Evolutionary conservation across 2,797 vertebrate species (phyloP).

Genomic region (Alectoris magna): DNA sequence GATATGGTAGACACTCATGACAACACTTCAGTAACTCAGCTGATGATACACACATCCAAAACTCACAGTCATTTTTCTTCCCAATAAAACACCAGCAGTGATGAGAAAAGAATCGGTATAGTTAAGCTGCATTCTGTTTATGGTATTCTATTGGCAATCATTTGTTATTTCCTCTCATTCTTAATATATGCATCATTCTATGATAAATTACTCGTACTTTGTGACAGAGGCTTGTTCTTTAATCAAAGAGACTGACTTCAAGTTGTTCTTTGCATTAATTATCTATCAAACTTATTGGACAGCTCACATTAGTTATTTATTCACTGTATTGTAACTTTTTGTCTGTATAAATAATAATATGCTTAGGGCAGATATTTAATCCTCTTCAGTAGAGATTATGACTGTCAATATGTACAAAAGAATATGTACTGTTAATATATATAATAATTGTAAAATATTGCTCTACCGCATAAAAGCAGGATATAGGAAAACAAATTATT

Average conservation of each 20-base stretch:
- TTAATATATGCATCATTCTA: not conserved
- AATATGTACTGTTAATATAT: not conserved
- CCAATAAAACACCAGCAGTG: not conserved
- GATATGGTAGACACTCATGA: not conserved
- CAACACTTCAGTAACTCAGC: not conserved
- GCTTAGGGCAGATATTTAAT: not conserved
- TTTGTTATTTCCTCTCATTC: constrained; percentile 23
- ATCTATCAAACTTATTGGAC: not conserved
- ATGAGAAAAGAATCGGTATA: not conserved
- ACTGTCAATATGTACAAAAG: not conserved
- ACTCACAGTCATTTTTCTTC: too few species aligned
- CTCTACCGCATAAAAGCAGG: not conserved
- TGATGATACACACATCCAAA: not conserved
- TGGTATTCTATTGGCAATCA: not conserved
- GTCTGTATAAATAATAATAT: not conserved
- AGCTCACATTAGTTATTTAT: not conserved
- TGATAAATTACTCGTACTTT: not conserved
- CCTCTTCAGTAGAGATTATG: not conserved
- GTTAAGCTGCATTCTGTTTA: not conserved
- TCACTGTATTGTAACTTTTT: not conserved
- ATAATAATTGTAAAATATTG: not conserved
- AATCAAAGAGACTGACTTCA: not conserved
- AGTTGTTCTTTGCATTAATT: not conserved
- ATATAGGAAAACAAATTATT: not conserved
- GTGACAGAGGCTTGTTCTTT: not conserved